Conservation (phyloP, 2,113 vertebrate genomes). For the Pseudopipra pipra region DNA sequence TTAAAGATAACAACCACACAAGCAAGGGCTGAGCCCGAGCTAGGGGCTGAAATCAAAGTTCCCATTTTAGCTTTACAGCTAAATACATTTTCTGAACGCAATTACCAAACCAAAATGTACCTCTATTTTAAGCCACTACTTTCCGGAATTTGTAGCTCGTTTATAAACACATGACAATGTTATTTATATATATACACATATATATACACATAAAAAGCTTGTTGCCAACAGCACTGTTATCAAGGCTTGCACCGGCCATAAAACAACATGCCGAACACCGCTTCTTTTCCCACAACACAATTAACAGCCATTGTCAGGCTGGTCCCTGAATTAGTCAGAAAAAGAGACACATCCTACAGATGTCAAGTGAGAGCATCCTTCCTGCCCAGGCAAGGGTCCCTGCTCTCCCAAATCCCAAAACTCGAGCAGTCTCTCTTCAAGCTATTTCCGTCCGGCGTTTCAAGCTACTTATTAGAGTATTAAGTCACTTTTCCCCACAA, state of each 20-base stretch:
- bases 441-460: neutral
- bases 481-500: neutral
- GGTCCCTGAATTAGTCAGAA: neutral
- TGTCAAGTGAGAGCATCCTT: neutral
- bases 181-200: neutral
- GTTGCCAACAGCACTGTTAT: neutral
- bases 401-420: accelerated
- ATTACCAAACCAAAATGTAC: neutral
- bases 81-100: neutral
- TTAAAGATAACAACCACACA: neutral
- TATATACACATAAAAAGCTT: neutral
- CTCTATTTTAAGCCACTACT: neutral
- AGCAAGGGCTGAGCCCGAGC: neutral
- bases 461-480: neutral
- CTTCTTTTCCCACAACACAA: neutral
- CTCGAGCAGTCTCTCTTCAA: neutral
- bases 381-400: neutral
- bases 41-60: neutral
- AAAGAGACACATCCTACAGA: neutral
- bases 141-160: neutral
- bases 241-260: neutral
- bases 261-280: neutral
- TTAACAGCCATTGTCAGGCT: neutral
- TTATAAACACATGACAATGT: neutral
- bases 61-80: neutral